A percentile compares a stretch with the other conserved stretches of the same genome.
Evolutionary conservation across 2,888 invertebrate species (phyloP).

Genomic region (Lithophane semibrunnea): DNA sequence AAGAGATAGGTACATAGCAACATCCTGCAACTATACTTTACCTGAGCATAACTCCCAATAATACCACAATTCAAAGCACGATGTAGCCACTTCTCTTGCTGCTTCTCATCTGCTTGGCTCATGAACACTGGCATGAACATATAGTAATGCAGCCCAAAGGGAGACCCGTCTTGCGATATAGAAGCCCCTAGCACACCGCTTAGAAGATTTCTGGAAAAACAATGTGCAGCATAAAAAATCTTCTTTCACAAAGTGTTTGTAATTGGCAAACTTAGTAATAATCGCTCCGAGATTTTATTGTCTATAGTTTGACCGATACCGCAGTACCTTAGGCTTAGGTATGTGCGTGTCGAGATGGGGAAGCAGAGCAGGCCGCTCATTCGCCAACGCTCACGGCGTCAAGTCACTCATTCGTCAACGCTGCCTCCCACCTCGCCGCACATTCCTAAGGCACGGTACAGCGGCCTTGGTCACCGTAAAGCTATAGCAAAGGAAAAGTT

Average conservation of each 20-base stretch:
- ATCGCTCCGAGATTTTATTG: too few relatives aligned
- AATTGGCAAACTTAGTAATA: background rate
- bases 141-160: slow-evolving; percentile 94
- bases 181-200: slow-evolving; percentile 92
- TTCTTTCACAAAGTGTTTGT: background rate
- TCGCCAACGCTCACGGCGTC: too few relatives aligned
- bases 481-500: background rate
- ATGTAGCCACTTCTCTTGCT: slow-evolving; percentile 96
- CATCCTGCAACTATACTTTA: slow-evolving; percentile 70
- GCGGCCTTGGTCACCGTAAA: too few relatives aligned
- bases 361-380: too few relatives aligned
- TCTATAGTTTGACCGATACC: too few relatives aligned
- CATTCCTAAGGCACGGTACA: too few relatives aligned
- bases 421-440: too few relatives aligned
- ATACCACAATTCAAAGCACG: slow-evolving; percentile 95
- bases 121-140: slow-evolving; percentile 98
- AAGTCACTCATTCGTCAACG: too few relatives aligned
- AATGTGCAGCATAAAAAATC: background rate
- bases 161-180: slow-evolving; percentile 92
- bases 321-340: too few relatives aligned
- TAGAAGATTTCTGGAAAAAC: slow-evolving; percentile 86
- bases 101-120: slow-evolving; percentile 96
- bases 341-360: too few relatives aligned
- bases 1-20: background rate
- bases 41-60: slow-evolving; percentile 98